Conservation (phyloP, 2,113 vertebrate species). For the Philantomba maxwellii region DNA sequence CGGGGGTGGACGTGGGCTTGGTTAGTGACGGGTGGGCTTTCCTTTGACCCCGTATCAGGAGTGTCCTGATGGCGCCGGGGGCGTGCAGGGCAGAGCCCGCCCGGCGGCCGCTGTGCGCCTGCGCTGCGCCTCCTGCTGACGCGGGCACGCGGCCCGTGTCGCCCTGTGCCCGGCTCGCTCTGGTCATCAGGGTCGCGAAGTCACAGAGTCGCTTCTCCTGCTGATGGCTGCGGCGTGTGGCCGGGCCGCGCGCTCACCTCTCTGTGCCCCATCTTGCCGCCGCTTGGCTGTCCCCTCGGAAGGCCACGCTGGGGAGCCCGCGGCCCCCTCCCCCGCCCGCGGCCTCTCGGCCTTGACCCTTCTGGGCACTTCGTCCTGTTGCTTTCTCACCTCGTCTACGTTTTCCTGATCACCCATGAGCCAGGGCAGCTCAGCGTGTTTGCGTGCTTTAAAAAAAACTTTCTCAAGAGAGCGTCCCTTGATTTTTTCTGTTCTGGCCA, state of each 20-base stretch:
- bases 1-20: not conserved
- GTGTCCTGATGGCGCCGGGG: accelerated
- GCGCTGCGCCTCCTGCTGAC: not conserved
- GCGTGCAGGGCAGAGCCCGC: accelerated
- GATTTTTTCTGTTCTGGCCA: not conserved
- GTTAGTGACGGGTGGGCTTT: too few relatives aligned
- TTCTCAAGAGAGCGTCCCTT: not conserved
- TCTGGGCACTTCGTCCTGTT: not conserved
- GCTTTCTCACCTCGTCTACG: accelerated
- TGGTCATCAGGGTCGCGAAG: accelerated
- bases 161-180: not conserved
- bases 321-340: accelerated
- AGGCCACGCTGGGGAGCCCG: not conserved
- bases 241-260: accelerated
- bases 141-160: accelerated
- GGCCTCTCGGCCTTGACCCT: not conserved
- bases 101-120: accelerated
- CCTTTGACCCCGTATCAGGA: not conserved
- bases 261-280: not conserved
- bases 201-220: accelerated
- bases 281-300: not conserved
- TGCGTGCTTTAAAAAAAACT: not conserved
- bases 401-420: not conserved
- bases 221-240: not conserved
- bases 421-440: not conserved